These are phyloP conservation scores for Ceraclea dissimilis DNA, from an alignment of 2,888 invertebrate species.

Conservation along the genomic window DNA sequence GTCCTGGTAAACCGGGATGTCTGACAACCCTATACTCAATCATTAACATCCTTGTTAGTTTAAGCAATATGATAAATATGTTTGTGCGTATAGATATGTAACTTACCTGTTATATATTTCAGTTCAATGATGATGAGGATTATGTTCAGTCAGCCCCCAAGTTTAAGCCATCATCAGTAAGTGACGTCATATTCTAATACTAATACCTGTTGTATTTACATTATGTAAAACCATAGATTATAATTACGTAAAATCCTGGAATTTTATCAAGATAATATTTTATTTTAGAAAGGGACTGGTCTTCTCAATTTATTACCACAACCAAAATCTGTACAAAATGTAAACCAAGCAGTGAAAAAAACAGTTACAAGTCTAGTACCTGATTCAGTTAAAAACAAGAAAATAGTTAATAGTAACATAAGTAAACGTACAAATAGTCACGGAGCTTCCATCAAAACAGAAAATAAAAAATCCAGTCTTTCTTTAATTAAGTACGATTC, in stretches of 20 bases:
- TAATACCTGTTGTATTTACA: no score
- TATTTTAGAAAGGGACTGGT: slow-evolving; percentile 56
- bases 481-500: slow-evolving; percentile 36
- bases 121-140: slow-evolving; percentile 53
- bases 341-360: slow-evolving; percentile 19
- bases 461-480: slow-evolving; percentile 7
- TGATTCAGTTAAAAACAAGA: slow-evolving; percentile 24
- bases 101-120: no score
- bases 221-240: slow-evolving; percentile 1
- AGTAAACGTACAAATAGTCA: slow-evolving; percentile 29
- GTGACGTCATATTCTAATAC: slow-evolving; percentile 21
- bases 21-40: no score
- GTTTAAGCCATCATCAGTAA: slow-evolving; percentile 43
- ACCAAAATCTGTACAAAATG: slow-evolving; percentile 43
- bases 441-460: slow-evolving; percentile 13
- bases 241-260: no score
- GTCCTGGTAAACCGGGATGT: no score
- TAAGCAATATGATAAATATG: no score
- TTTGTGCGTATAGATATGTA: no score
- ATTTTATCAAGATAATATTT: no score
- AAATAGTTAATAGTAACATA: slow-evolving; percentile 29
- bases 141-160: slow-evolving; percentile 36
- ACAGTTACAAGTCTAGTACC: slow-evolving; percentile 7
- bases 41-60: no score
- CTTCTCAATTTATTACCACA: slow-evolving; percentile 62